These are phyloP conservation scores for Pocillopora grandis DNA, from an alignment of 92 coral and sea anemone genomes.

Conservation along the genomic window DNA sequence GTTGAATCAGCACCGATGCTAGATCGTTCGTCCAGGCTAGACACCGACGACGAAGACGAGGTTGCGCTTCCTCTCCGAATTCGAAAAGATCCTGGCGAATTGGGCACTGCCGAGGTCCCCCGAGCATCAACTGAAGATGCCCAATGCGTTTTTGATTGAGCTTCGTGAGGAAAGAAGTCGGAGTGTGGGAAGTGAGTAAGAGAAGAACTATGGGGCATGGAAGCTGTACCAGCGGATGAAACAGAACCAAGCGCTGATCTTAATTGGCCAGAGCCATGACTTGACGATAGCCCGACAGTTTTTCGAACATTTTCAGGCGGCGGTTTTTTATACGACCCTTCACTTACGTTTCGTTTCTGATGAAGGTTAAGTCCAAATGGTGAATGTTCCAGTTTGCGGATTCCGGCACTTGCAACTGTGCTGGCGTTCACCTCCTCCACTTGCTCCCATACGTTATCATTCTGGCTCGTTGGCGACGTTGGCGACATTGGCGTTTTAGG, in stretches of 20 bases:
- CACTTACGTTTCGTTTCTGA: constrained; percentile 64
- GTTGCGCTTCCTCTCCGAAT: constrained; percentile 86
- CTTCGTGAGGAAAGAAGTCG: constrained; percentile 87
- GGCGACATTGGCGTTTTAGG: constrained; percentile 57
- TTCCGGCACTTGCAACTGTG: constrained; percentile 54
- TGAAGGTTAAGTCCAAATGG: constrained; percentile 86
- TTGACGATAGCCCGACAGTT: constrained; percentile 40
- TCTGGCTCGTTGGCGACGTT: constrained; percentile 49
- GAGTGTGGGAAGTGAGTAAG: constrained; percentile 76
- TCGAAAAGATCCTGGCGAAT: constrained; percentile 42
- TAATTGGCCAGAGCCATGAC: constrained; percentile 53
- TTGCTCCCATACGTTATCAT: constrained; percentile 62
- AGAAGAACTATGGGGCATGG: constrained; percentile 44
- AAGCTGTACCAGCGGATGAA: constrained; percentile 58
- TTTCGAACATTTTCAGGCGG: constrained; percentile 43
- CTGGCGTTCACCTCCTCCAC: constrained; percentile 69
- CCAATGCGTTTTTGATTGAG: constrained; percentile 80
- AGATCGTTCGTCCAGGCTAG: constrained; percentile 92
- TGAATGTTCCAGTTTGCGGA: constrained; percentile 84
- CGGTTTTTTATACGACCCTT: constrained; percentile 52
- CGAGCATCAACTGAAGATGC: constrained; percentile 51
- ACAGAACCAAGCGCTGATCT: constrained; percentile 48
- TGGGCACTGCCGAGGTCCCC: constrained; percentile 41
- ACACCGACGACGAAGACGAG: constrained; percentile 95
- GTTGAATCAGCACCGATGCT: constrained; percentile 86